A percentile compares a stretch with the other conserved stretches of the same genome.
phyloP scores from a whole-genome alignment of 2,113 vertebrate genomes.

The Xiphorhynchus elegans region DNA sequence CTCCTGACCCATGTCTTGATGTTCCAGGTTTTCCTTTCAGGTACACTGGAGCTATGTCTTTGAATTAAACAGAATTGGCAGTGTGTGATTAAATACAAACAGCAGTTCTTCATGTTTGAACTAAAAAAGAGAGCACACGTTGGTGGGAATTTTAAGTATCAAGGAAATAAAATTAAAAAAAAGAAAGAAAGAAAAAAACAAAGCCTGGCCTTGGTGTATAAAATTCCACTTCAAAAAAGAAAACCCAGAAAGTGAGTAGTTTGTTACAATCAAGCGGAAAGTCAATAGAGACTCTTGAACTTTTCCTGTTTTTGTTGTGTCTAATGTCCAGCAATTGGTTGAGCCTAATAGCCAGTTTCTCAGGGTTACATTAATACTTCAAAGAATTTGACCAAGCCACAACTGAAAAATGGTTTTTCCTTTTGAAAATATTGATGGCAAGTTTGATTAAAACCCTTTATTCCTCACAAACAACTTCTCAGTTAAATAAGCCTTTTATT shows the following conservation, averaged over 20 bases:
- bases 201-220: neutral
- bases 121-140: neutral
- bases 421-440: conserved; percentile 47
- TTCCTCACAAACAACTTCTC: conserved; percentile 27
- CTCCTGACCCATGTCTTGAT: neutral
- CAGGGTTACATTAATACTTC: conserved; percentile 59
- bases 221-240: conserved; percentile 62
- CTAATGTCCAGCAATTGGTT: conserved; percentile 53
- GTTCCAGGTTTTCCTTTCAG: conserved; percentile 4
- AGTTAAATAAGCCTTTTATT: neutral
- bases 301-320: conserved; percentile 72
- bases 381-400: conserved; percentile 43
- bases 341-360: conserved; percentile 52
- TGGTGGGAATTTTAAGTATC: conserved; percentile 28
- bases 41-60: neutral
- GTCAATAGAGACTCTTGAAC: conserved; percentile 63
- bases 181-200: accelerated
- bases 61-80: neutral
- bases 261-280: conserved; percentile 63
- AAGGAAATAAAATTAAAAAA: neutral
- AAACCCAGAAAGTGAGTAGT: conserved; percentile 51
- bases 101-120: neutral
- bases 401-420: conserved; percentile 54
- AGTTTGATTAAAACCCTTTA: conserved; percentile 44
- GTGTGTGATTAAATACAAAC: neutral